Evolutionary conservation across 2,113 vertebrate species (phyloP).

Genomic region (Pachypanchax playfairii): DNA sequence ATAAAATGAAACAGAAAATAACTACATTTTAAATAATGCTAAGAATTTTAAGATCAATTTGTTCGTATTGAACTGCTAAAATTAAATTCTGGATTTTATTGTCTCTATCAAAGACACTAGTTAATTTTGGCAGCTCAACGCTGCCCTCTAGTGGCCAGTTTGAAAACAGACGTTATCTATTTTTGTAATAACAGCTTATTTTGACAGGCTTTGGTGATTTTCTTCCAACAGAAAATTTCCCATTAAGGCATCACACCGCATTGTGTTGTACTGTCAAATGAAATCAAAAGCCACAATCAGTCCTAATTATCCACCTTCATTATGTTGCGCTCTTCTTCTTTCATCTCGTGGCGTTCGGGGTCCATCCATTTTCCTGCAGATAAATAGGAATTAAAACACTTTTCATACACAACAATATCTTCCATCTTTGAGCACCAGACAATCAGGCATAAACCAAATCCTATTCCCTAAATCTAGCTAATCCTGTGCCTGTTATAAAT

Average conservation of each 20-base stretch:
- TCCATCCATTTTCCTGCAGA: conserved; percentile 87
- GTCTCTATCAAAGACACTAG: not conserved
- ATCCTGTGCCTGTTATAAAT: conserved; percentile 52
- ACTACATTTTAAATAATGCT: not conserved
- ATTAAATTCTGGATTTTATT: not conserved
- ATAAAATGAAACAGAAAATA: conserved; percentile 1
- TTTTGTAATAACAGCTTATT: conserved; percentile 12
- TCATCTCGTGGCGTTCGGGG: conserved; percentile 88
- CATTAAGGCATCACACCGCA: conserved; percentile 24
- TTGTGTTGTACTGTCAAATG: conserved; percentile 32
- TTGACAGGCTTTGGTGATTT: conserved; percentile 36
- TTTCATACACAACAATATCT: conserved; percentile 45
- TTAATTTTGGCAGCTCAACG: conserved; percentile 51
- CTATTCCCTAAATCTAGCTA: conserved; percentile 39
- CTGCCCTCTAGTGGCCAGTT: conserved; percentile 65
- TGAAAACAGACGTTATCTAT: not conserved
- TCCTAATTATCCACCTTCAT: conserved; percentile 83
- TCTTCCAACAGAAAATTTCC: conserved; percentile 29
- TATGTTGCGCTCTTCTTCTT: conserved; percentile 90
- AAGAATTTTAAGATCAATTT: not conserved
- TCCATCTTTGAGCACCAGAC: conserved; percentile 39
- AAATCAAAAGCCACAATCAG: conserved; percentile 62
- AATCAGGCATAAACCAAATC: conserved; percentile 49
- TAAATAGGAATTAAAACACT: conserved; percentile 49
- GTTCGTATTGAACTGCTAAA: not conserved